These are phyloP conservation scores for Achroia grisella DNA, from an alignment of 1,140 invertebrate genomes.

Conservation along the genomic window DNA sequence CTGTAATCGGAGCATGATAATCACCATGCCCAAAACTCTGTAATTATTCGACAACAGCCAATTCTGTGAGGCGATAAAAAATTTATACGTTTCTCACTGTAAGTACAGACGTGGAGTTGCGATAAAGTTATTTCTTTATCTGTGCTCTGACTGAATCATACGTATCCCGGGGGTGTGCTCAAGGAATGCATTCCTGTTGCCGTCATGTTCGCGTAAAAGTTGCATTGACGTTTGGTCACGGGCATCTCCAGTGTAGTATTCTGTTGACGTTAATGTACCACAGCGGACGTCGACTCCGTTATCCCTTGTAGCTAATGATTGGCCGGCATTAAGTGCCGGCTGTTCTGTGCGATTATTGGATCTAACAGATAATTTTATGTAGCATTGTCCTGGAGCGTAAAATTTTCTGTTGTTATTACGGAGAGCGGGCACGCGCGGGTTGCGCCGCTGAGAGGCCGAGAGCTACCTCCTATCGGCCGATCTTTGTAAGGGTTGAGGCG, in stretches of 20 bases:
- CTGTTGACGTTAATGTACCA: conserved; percentile 47
- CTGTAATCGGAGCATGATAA: conserved; percentile 19
- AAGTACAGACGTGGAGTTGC: conserved; percentile 27
- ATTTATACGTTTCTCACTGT: conserved; percentile 19
- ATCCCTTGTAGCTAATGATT: conserved; percentile 71
- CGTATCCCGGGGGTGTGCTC: conserved; percentile 34
- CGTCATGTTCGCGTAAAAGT: conserved; percentile 18
- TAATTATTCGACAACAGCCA: conserved; percentile 18
- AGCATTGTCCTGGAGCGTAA: conserved; percentile 71
- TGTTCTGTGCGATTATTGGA: conserved; percentile 71
- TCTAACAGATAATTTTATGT: conserved; percentile 73
- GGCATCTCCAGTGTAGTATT: conserved; percentile 40
- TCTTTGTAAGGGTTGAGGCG: conserved; percentile 27
- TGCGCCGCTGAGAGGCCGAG: conserved; percentile 12
- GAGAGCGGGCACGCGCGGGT: conserved; percentile 30
- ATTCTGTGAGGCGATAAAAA: conserved; percentile 39
- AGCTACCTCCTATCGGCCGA: conserved; percentile 21
- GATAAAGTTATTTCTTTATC: conserved; percentile 66
- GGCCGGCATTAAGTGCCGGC: conserved; percentile 66
- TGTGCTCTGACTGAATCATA: conserved; percentile 17
- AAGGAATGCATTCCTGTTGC: conserved; percentile 10
- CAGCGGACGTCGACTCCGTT: conserved; percentile 57
- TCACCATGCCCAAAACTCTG: conserved; percentile 11
- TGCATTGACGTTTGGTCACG: conserved; percentile 72
- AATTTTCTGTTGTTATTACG: conserved; percentile 67